Base-by-base conservation (phyloP, 2,888 invertebrate genomes). In the Xanthia icteritia region DNA sequence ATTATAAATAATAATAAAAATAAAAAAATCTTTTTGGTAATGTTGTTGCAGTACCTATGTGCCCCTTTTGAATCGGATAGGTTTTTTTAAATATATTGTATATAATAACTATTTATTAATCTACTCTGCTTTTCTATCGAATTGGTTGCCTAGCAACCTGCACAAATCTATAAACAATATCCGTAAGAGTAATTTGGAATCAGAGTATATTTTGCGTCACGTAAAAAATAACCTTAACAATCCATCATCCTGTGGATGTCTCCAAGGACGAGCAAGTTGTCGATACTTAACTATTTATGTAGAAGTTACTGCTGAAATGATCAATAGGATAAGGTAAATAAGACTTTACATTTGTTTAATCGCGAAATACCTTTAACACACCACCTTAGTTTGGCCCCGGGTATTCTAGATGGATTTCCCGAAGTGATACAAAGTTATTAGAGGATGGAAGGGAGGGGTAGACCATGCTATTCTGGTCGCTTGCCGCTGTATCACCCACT, bases 401-500 rank as follows among this genome's bases (percentile, higher is more conserved):
- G 58, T 60, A 65, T 15, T 51, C 56, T 61, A 31, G 9, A 39
- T 27, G n/a, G 20, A 64, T 71, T 81, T 64, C 31, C 51, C 27
- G 9, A 65, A 77, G 9, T 56, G 8, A 54, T 66, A 72, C 20
- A 61, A 73, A 51, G 54, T 76, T 79, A 73, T 81, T 63, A 68
- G 65, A 39, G 70, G 17, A 45, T 11, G 20, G 45, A 71, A 64
- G n/a, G 76, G 39, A 75, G 51, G 64, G 64, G 56, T 13, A 69
- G 73, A 6, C 70, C 71, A 64, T 60, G 31, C 6, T 20, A 64
- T 68, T 58, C 70, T 76, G 72, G 77, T 73, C 56, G 71, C 61
- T 81, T 77, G 76, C 77, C 74, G 72, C 65, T 76, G 54, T 82
- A 77, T 85, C 78, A 81, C 72, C 58, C 48, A 82, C 74, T 83